Evolutionary conservation across 2,797 vertebrate species (phyloP), one percentile per base, ranked within the genome.

Genomic region (Ataeniobius toweri): DNA sequence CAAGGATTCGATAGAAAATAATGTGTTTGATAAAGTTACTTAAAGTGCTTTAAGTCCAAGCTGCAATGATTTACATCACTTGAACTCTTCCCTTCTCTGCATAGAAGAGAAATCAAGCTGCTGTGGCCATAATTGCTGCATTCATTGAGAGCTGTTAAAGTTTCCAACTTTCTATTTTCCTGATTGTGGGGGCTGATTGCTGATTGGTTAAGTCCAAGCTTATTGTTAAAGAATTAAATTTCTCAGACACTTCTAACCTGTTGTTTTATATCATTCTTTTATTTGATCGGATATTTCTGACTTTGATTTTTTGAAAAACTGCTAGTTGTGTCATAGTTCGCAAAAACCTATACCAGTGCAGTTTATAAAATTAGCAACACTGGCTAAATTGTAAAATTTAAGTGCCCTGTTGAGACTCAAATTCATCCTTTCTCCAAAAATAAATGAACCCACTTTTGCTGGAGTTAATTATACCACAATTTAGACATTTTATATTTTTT

Each of bases 401-500:
- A 6, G 6, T 31, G 9, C 46, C 46, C 5, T 6, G 22, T 67
- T 69, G 12, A 59, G 26, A 71, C 31, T 13, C 28, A 26, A 26
- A 61, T 71, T 8, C 76, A 20, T 80, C 77, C 74, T 81, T 56
- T 82, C 70, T 83, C 76, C 81, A 87, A 76, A 76, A 90, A 88
- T 91, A 85, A 91, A 87, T 72, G 14, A 80, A 78, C 73, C 84
- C 70, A 79, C 71, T 81, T 80, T 53, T 89, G 82, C 82, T 87
- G 85, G 74, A 87, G 84, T 80, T 93, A 93, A 94, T 93, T 93
- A 85, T 77, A 77, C 65, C 6, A 86, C 91, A 92, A 95, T 93
- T 94, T 85, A 74, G 78, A 61, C 26, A 73, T 77, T 81, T 82
- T 51, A 9, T 82, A 85, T 68, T 71, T 86, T 80, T 83, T 71